A percentile compares a stretch with the other conserved stretches of the same genome.
Evolutionary conservation across 2,113 vertebrate genomes (phyloP).

Genomic region (Eulacestoma nigropectus): DNA sequence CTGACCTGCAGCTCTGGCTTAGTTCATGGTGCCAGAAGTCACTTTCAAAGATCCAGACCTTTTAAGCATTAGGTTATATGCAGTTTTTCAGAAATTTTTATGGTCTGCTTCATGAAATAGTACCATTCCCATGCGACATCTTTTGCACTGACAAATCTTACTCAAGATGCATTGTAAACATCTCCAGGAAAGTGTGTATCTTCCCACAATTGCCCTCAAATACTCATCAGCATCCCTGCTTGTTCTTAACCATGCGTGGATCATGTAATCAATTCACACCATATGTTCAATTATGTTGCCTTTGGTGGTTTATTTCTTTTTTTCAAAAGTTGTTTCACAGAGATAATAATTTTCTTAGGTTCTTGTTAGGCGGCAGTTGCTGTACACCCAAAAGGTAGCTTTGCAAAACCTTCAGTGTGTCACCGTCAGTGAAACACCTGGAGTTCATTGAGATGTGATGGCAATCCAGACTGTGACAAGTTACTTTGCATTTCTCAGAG

Average conservation of each 20-base stretch:
- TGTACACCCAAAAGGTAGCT: not conserved
- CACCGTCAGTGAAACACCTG: not conserved
- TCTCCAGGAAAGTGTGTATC: not conserved
- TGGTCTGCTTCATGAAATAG: not conserved
- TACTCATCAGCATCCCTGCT: not conserved
- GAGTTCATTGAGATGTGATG: not conserved
- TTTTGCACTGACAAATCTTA: not conserved
- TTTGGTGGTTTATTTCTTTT: not conserved
- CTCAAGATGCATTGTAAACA: not conserved
- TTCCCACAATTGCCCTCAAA: not conserved
- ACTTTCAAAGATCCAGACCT: not conserved
- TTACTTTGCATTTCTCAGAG: not conserved
- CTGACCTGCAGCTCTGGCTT: not conserved
- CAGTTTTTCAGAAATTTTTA: not conserved
- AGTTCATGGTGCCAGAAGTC: not conserved
- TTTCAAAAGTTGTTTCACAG: not conserved
- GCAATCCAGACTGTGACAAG: not conserved
- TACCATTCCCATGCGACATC: not conserved
- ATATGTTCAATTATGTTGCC: not conserved
- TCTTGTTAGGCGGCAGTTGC: not conserved
- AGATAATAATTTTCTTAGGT: not conserved
- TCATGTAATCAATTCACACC: not conserved
- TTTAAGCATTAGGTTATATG: not conserved
- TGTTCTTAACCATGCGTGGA: not conserved
- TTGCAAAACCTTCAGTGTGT: not conserved